Percentiles rank a stretch among this genome's conserved stretches.
phyloP scores from a whole-genome alignment of 2,797 vertebrate species.

The Semotilus atromaculatus region DNA sequence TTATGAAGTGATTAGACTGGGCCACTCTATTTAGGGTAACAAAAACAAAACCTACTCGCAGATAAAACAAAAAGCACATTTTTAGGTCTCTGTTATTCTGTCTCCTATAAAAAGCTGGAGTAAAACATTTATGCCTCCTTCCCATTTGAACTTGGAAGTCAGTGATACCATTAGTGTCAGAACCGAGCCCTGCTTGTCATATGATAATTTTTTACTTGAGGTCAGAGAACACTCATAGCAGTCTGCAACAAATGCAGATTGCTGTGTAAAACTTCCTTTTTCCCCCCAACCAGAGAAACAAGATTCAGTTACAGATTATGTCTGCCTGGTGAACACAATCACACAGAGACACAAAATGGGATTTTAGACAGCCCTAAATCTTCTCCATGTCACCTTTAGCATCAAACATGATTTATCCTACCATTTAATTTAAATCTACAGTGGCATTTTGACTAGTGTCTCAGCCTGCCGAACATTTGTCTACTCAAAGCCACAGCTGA shows the following conservation, averaged over 20 bases:
- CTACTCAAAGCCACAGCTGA: constrained; percentile 6
- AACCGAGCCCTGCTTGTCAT: background rate
- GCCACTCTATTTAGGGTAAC: background rate
- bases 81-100: background rate
- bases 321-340: background rate
- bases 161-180: background rate
- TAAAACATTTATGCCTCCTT: background rate
- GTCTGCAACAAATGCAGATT: constrained; percentile 20
- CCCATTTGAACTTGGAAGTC: background rate
- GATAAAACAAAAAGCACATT: background rate
- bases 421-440: constrained; percentile 4
- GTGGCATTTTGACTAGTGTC: constrained; percentile 5
- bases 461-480: constrained; percentile 4
- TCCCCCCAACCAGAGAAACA: background rate
- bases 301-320: background rate
- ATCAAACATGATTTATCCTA: background rate
- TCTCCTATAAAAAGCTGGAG: background rate
- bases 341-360: background rate
- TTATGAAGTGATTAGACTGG: background rate
- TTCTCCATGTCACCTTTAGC: background rate
- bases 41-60: background rate
- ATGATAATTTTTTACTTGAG: constrained; percentile 1
- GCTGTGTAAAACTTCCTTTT: background rate
- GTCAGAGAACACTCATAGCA: background rate
- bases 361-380: background rate